phyloP scores from a whole-genome alignment of 2,888 invertebrate species.

The Dicycla oo region DNA sequence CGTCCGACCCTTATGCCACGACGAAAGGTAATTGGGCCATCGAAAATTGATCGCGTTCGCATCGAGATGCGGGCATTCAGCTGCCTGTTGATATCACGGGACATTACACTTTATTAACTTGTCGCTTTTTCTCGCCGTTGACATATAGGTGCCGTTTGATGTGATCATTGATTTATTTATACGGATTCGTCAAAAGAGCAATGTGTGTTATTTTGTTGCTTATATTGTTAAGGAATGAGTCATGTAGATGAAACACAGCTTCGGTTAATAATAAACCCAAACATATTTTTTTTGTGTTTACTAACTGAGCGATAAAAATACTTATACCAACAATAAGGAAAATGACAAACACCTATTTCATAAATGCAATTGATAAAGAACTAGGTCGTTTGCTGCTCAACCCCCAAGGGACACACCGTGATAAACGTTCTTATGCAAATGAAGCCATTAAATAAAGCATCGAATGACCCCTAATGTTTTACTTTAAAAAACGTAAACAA shows the following conservation, averaged over 20 bases:
- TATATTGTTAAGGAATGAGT: slow-evolving; percentile 32
- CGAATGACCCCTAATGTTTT: slow-evolving; percentile 66
- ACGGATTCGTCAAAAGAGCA: slow-evolving; percentile 51
- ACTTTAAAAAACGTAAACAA: slow-evolving; percentile 73
- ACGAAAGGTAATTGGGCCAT: slow-evolving; percentile 81
- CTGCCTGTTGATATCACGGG: slow-evolving; percentile 75
- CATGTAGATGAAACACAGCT: slow-evolving; percentile 14
- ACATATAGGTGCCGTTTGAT: slow-evolving; percentile 58
- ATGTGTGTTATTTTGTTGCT: slow-evolving; percentile 38
- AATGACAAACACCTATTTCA: slow-evolving; percentile 27
- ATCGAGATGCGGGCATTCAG: slow-evolving; percentile 79
- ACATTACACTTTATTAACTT: slow-evolving; percentile 69
- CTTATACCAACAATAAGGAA: slow-evolving; percentile 1
- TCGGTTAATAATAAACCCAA: neutral
- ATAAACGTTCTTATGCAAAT: slow-evolving; percentile 69
- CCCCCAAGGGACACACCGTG: slow-evolving; percentile 53
- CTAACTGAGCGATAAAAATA: neutral
- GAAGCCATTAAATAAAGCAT: slow-evolving; percentile 66
- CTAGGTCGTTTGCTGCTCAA: slow-evolving; percentile 53
- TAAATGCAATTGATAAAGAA: slow-evolving; percentile 54
- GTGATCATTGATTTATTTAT: slow-evolving; percentile 62
- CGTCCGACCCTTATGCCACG: slow-evolving; percentile 66
- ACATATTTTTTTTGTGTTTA: slow-evolving; percentile 17
- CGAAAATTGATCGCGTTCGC: slow-evolving; percentile 80
- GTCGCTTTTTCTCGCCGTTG: slow-evolving; percentile 57